Conservation (phyloP, 2,113 vertebrate genomes). For the Perccottus glenii region DNA sequence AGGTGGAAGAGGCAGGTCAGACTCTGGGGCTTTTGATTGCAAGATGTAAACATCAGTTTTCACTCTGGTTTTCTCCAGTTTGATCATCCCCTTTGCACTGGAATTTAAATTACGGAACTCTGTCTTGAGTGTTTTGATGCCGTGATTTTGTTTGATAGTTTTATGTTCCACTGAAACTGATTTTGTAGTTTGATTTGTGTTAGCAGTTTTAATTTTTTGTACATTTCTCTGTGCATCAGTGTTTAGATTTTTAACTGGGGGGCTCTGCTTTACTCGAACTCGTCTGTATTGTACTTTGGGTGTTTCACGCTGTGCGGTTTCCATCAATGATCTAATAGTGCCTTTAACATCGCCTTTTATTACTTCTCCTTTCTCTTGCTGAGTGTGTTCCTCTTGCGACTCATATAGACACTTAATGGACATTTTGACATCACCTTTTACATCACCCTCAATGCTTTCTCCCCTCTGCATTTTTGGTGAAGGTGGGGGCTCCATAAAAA, state of each 20-base stretch:
- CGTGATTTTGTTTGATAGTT: conserved; percentile 77
- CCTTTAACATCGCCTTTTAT: conserved; percentile 80
- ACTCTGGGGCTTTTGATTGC: conserved; percentile 68
- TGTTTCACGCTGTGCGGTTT: conserved; percentile 78
- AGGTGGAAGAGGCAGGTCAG: conserved; percentile 85
- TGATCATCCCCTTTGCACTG: conserved; percentile 59
- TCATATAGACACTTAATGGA: conserved; percentile 77
- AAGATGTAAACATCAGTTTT: conserved; percentile 70
- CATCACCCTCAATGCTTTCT: conserved; percentile 52
- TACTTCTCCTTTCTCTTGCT: conserved; percentile 75
- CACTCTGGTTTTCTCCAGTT: conserved; percentile 70
- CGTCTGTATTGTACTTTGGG: conserved; percentile 77
- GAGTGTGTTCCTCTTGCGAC: conserved; percentile 72
- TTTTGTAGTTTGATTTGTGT: conserved; percentile 45
- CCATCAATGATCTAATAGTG: conserved; percentile 79
- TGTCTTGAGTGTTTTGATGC: conserved; percentile 78
- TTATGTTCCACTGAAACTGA: conserved; percentile 73
- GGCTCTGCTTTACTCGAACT: conserved; percentile 69
- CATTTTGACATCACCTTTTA: conserved; percentile 76
- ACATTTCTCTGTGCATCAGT: conserved; percentile 63
- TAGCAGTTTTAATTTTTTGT: conserved; percentile 72
- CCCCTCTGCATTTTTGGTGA: conserved; percentile 73
- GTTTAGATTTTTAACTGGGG: conserved; percentile 69
- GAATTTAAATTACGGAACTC: conserved; percentile 78
- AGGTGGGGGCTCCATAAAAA: conserved; percentile 74